Percentiles rank a stretch among this genome's conserved stretches.
These are phyloP conservation scores for Dendropsophus ebraccatus DNA, from an alignment of 2,113 vertebrate genomes.

Conservation along the genomic window DNA sequence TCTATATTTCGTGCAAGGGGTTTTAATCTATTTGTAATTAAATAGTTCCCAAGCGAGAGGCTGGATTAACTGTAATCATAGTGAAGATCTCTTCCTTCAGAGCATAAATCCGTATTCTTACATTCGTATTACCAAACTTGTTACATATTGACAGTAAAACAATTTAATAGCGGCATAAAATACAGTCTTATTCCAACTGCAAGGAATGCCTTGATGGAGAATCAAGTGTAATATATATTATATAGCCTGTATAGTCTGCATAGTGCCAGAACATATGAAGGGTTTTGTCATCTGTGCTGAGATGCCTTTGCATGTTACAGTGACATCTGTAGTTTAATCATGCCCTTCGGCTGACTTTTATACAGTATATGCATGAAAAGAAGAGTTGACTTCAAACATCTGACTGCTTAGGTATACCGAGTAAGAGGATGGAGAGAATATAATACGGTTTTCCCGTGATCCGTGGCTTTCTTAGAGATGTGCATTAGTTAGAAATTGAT, in stretches of 20 bases:
- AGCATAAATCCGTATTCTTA: not conserved
- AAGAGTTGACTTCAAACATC: too few relatives aligned
- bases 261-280: not conserved
- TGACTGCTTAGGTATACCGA: too few relatives aligned
- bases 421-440: too few relatives aligned
- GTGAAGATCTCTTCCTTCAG: constrained; percentile 11
- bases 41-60: constrained; percentile 21
- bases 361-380: too few relatives aligned
- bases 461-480: too few relatives aligned
- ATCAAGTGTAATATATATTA: not conserved
- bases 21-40: constrained; percentile 44
- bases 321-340: not conserved
- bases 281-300: not conserved
- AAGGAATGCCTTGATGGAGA: not conserved
- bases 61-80: constrained; percentile 13
- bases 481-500: too few relatives aligned
- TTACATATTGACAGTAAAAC: not conserved
- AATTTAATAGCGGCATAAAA: not conserved
- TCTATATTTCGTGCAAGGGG: constrained; percentile 28
- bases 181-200: not conserved
- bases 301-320: not conserved
- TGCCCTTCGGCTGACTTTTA: too few relatives aligned
- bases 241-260: not conserved
- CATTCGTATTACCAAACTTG: not conserved
- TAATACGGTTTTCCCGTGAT: too few relatives aligned